Conservation (phyloP, 2,888 invertebrate species). For the Pomacea canaliculata region DNA sequence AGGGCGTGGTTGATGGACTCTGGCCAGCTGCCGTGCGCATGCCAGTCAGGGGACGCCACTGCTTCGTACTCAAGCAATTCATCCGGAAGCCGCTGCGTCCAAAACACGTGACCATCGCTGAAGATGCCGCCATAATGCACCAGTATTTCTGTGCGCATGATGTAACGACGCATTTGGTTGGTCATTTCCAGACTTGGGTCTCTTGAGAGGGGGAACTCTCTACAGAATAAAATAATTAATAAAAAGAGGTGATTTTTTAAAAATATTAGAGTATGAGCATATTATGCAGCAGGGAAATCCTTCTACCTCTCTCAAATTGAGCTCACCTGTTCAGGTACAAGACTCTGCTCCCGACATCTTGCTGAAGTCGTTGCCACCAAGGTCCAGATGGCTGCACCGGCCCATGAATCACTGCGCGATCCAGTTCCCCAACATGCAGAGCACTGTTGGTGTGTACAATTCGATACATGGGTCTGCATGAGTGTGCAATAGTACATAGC, state of each 20-base stretch:
- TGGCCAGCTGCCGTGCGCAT: conserved; percentile 30
- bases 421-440: conserved; percentile 27
- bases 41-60: conserved; percentile 36
- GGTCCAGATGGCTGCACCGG: conserved; percentile 22
- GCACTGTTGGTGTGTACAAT: conserved; percentile 5
- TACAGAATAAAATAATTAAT: neutral
- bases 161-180: conserved; percentile 16
- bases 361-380: conserved; percentile 30
- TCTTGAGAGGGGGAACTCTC: conserved; percentile 15
- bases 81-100: conserved; percentile 32
- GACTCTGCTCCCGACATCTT: neutral
- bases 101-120: conserved; percentile 29
- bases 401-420: conserved; percentile 31
- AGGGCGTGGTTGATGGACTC: conserved; percentile 31
- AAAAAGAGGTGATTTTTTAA: neutral
- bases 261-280: too few species aligned
- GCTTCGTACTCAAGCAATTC: conserved; percentile 27
- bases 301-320: neutral
- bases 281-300: too few species aligned
- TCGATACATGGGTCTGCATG: too few species aligned
- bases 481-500: too few species aligned
- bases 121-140: conserved; percentile 34
- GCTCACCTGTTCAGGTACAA: conserved; percentile 18
- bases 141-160: conserved; percentile 31
- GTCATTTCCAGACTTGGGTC: conserved; percentile 1